phyloP scores from a whole-genome alignment of 2,888 invertebrate genomes.

The Euplexia lucipara region DNA sequence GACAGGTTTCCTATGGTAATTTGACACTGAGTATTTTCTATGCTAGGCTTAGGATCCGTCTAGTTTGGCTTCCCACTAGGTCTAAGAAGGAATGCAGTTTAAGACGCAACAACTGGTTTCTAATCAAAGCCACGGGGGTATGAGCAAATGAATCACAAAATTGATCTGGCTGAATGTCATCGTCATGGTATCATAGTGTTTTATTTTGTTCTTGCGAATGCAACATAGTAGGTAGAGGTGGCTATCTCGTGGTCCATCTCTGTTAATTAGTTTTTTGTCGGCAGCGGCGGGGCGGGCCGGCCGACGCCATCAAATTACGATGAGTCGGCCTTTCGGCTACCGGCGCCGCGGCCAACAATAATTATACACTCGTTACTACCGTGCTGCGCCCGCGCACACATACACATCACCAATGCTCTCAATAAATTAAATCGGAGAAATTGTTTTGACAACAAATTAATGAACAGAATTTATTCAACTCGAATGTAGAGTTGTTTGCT shows the following conservation, averaged over 20 bases:
- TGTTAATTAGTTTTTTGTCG: conserved; percentile 91
- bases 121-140: conserved; percentile 53
- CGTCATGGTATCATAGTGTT: conserved; percentile 69
- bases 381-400: conserved; percentile 81
- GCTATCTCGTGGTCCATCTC: conserved; percentile 81
- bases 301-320: conserved; percentile 91
- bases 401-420: conserved; percentile 78
- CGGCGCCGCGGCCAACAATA: conserved; percentile 85
- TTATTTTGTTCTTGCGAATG: conserved; percentile 82
- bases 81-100: conserved; percentile 53
- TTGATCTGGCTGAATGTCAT: conserved; percentile 73
- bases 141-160: conserved; percentile 66
- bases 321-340: conserved; percentile 90
- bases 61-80: conserved; percentile 57
- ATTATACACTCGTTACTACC: conserved; percentile 91
- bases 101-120: conserved; percentile 38
- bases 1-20: conserved; percentile 64
- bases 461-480: conserved; percentile 63
- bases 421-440: conserved; percentile 78
- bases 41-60: conserved; percentile 51
- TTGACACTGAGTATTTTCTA: conserved; percentile 62
- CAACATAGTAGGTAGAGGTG: conserved; percentile 75
- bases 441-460: conserved; percentile 78
- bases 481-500: conserved; percentile 54
- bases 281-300: conserved; percentile 83